Evolutionary conservation across 2,797 vertebrate genomes (phyloP).

Genomic region (Ataeniobius toweri): DNA sequence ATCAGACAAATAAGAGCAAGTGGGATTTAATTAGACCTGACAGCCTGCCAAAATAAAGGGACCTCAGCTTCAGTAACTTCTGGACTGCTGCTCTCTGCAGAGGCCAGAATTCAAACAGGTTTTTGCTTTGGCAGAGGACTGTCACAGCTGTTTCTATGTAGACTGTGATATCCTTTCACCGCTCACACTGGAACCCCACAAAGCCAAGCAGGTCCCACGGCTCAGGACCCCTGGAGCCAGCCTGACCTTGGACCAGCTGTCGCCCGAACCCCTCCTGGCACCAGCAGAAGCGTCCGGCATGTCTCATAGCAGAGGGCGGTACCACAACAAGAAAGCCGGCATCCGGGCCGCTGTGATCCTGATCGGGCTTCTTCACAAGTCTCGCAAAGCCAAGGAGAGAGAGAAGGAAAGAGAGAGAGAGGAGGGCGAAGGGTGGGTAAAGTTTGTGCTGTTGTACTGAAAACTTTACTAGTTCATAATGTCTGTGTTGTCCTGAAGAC

Average conservation of each 20-base stretch:
- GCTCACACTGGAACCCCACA: slow-evolving; percentile 63
- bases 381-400: slow-evolving; percentile 85
- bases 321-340: slow-evolving; percentile 90
- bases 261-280: slow-evolving; percentile 60
- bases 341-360: slow-evolving; percentile 94
- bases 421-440: slow-evolving; percentile 76
- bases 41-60: slow-evolving; percentile 10
- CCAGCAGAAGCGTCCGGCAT: slow-evolving; percentile 70
- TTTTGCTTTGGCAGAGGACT: slow-evolving; percentile 30
- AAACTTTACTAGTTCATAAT: slow-evolving; percentile 46
- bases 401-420: slow-evolving; percentile 73
- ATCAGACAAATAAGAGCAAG: slow-evolving; percentile 17
- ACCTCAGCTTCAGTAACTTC: slow-evolving; percentile 34
- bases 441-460: slow-evolving; percentile 40
- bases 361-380: slow-evolving; percentile 94
- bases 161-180: slow-evolving; percentile 14
- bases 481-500: slow-evolving; percentile 30
- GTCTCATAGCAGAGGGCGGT: slow-evolving; percentile 81
- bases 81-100: slow-evolving; percentile 29
- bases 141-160: slow-evolving; percentile 21
- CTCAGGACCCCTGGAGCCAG: slow-evolving; percentile 47
- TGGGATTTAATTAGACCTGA: slow-evolving; percentile 24
- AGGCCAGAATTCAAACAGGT: slow-evolving; percentile 40
- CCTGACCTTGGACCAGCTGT: slow-evolving; percentile 68
- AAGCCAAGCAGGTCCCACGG: slow-evolving; percentile 61